Conservation (phyloP, 2,888 invertebrate species). For the Idaea straminata region DNA sequence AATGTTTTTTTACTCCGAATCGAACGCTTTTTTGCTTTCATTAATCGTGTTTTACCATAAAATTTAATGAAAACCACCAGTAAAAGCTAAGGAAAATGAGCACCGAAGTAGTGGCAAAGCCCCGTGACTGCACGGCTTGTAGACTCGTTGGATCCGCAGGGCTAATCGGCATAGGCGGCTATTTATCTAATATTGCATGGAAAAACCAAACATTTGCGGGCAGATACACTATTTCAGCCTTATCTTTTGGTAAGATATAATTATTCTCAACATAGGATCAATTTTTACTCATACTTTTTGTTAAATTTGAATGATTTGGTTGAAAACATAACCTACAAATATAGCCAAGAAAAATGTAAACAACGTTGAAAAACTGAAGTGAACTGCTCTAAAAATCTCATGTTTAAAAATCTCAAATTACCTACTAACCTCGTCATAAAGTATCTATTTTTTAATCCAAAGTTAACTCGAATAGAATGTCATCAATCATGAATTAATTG, state of each 20-base stretch:
- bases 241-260: conserved; percentile 67
- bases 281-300: neutral
- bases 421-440: too few species aligned
- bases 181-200: conserved; percentile 77
- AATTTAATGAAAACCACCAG: neutral
- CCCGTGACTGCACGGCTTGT: conserved; percentile 81
- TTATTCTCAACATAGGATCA: neutral
- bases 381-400: too few species aligned
- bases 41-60: neutral
- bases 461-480: too few species aligned
- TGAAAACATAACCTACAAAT: neutral
- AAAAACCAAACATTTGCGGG: conserved; percentile 73
- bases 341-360: too few species aligned
- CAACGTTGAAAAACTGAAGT: too few species aligned
- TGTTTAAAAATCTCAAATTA: too few species aligned
- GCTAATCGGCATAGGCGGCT: conserved; percentile 82
- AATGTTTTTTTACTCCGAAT: neutral
- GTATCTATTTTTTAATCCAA: too few species aligned
- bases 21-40: neutral
- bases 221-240: conserved; percentile 61
- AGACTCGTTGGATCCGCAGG: conserved; percentile 81
- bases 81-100: conserved; percentile 35
- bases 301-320: neutral
- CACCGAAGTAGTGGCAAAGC: conserved; percentile 54
- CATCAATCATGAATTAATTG: too few species aligned